A percentile compares a stretch with the other conserved stretches of the same genome.
phyloP scores from a whole-genome alignment of 2,113 vertebrate genomes.

The Salvelinus alpinus region DNA sequence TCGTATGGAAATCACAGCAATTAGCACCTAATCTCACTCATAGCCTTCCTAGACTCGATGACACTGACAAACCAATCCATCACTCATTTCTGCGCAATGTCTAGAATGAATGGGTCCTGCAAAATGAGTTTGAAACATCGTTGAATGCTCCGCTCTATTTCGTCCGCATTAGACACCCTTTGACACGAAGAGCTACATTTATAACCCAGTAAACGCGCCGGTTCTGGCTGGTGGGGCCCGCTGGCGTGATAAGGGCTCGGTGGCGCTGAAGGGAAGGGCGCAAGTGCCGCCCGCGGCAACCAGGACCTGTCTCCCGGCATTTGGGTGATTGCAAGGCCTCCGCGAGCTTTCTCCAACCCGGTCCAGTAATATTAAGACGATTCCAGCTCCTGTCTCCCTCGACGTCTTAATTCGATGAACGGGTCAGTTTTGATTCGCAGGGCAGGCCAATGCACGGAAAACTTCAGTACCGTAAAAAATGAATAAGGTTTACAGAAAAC shows the following conservation, averaged over 20 bases:
- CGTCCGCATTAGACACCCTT: conserved; percentile 32
- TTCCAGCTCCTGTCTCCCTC: conserved; percentile 79
- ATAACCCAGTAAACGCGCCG: conserved; percentile 37
- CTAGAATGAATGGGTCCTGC: background rate
- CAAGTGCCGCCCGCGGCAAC: conserved; percentile 67
- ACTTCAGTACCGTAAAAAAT: too few relatives aligned
- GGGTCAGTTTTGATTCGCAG: conserved; percentile 30
- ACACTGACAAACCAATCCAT: background rate
- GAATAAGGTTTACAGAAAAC: too few relatives aligned
- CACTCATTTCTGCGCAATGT: too few relatives aligned
- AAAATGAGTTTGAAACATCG: conserved; percentile 51
- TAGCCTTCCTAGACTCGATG: background rate
- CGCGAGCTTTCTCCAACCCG: conserved; percentile 54
- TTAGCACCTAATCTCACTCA: too few relatives aligned
- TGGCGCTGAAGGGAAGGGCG: conserved; percentile 62
- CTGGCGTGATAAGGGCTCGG: conserved; percentile 57
- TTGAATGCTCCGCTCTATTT: conserved; percentile 8
- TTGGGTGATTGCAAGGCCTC: conserved; percentile 72
- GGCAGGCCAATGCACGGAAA: conserved; percentile 10
- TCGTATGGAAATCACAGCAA: too few relatives aligned
- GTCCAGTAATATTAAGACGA: conserved; percentile 82
- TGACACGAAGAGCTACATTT: conserved; percentile 20
- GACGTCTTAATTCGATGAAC: conserved; percentile 69
- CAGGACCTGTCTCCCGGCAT: conserved; percentile 76
- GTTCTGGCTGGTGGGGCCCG: conserved; percentile 58